These are phyloP conservation scores for Epirrita christyi DNA, from an alignment of 2,888 invertebrate genomes.

Conservation along the genomic window DNA sequence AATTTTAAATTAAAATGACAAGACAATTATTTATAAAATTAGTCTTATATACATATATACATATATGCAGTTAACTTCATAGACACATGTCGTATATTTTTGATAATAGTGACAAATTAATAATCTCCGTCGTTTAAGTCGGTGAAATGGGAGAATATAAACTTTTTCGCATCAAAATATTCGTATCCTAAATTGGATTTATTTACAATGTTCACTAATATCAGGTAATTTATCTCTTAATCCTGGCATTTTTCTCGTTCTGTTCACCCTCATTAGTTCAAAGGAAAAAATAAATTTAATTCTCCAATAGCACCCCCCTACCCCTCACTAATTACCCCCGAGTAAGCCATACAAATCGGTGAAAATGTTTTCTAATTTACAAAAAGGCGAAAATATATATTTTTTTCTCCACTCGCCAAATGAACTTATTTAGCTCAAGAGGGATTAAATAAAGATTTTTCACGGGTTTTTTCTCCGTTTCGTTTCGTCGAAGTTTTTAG, in stretches of 20 bases:
- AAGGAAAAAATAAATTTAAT: conserved; percentile 69
- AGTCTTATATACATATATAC: no score
- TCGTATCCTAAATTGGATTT: conserved; percentile 29
- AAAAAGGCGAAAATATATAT: conserved; percentile 62
- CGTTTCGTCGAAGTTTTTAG: conserved; percentile 72
- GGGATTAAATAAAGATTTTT: conserved; percentile 84
- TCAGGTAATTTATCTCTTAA: conserved; percentile 53
- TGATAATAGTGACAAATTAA: no score
- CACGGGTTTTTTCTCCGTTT: conserved; percentile 68
- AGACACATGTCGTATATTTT: no score
- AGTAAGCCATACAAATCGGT: conserved; percentile 82
- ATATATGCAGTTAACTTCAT: no score
- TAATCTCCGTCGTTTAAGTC: no score
- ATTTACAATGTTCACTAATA: conserved; percentile 39
- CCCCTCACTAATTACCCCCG: conserved; percentile 70
- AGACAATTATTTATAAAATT: no score
- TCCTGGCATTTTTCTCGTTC: conserved; percentile 57
- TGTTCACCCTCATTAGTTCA: conserved; percentile 70
- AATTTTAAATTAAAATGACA: no score
- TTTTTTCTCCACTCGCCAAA: conserved; percentile 66
- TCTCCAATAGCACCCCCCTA: conserved; percentile 53
- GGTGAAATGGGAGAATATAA: no score
- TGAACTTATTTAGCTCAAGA: conserved; percentile 80
- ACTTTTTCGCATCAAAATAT: no score
- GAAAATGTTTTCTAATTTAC: conserved; percentile 82